Percentiles rank a stretch among this genome's conserved stretches.
Evolutionary conservation across 1,140 invertebrate species (phyloP).

Genomic region (Sesamia nonagrioides): DNA sequence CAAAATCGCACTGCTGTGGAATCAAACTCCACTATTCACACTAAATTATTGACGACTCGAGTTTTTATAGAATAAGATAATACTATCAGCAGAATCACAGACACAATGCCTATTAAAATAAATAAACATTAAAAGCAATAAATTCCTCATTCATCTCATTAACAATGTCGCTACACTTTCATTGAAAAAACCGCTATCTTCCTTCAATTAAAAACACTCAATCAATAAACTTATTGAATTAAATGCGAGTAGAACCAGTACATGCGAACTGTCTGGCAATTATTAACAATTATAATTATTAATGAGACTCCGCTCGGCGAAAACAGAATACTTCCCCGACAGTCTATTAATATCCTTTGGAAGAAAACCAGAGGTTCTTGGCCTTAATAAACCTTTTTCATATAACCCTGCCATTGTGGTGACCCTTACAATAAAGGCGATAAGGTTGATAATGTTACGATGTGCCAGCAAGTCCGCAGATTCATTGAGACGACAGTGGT

Average conservation of each 20-base stretch:
- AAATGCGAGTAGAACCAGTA: conserved; percentile 20
- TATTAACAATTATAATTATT: conserved; percentile 40
- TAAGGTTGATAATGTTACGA: conserved; percentile 45
- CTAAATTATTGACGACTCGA: no score
- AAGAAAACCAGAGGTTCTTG: conserved; percentile 60
- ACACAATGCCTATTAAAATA: not conserved
- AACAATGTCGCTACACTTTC: not conserved
- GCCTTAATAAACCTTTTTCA: conserved; percentile 42
- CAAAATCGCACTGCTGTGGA: not conserved
- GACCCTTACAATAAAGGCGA: not conserved
- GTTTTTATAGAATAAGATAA: no score
- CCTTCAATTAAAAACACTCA: conserved; percentile 32
- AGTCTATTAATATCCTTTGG: conserved; percentile 47
- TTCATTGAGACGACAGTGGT: conserved; percentile 56
- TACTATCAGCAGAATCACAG: no score
- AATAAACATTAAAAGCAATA: not conserved
- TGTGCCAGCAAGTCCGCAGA: conserved; percentile 19
- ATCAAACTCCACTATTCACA: not conserved
- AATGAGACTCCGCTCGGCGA: conserved; percentile 5
- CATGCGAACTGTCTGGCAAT: conserved; percentile 16
- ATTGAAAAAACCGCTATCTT: conserved; percentile 37
- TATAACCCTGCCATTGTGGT: not conserved
- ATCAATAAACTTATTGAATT: conserved; percentile 42
- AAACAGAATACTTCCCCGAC: conserved; percentile 37
- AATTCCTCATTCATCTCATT: conserved; percentile 3